These are phyloP conservation scores for Smutsia temminckii DNA, from an alignment of 2,797 vertebrate genomes.

Conservation along the genomic window DNA sequence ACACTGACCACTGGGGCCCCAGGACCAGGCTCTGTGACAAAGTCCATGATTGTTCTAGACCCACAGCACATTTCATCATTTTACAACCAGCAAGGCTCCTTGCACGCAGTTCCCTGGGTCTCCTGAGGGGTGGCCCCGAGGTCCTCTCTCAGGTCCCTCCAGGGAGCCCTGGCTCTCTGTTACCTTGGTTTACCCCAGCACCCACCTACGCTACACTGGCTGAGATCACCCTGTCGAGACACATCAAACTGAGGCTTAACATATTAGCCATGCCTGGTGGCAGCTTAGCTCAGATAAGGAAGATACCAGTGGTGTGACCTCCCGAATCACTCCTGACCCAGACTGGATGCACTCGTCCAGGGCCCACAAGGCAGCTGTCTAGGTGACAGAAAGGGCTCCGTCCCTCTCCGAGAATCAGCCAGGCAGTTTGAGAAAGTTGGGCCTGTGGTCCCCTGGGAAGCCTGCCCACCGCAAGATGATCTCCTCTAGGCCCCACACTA, in stretches of 20 bases:
- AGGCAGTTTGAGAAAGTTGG: neutral
- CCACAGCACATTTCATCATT: neutral
- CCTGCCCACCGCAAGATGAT: neutral
- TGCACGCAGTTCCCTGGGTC: neutral
- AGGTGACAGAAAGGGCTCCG: neutral
- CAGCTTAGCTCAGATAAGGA: neutral
- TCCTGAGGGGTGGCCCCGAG: neutral
- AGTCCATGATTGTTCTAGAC: neutral
- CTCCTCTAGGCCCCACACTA: neutral
- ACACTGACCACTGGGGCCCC: neutral
- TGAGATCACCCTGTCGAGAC: neutral
- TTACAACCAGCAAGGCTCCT: neutral
- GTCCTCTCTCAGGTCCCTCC: neutral
- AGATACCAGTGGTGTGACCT: neutral
- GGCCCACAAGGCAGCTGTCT: neutral
- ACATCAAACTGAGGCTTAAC: neutral
- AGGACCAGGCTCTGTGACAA: neutral
- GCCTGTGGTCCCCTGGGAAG: neutral
- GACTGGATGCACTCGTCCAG: neutral
- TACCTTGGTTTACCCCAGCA: neutral
- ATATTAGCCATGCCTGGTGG: neutral
- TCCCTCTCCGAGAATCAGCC: neutral
- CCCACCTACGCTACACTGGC: neutral
- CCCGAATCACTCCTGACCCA: neutral
- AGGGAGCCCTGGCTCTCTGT: neutral